Base-by-base conservation (phyloP, 1,140 invertebrate genomes). In the Adelges cooleyi region DNA sequence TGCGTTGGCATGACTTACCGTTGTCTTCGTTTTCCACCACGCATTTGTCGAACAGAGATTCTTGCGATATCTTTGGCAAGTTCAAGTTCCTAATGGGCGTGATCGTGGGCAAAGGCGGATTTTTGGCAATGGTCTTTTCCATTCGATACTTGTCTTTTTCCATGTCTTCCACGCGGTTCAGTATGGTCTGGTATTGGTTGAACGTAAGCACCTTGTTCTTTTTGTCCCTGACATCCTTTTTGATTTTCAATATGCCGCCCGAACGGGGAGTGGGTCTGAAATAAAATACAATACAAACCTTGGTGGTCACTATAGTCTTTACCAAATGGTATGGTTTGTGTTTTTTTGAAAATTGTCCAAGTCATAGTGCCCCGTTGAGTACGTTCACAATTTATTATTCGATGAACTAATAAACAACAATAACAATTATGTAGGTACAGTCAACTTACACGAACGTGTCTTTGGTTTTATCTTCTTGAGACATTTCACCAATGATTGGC, bases 11-110 rank as follows among this genome's bases (percentile, higher is more conserved):
- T n/a, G n/a, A 33, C 29, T 8, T 44, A 62, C 56, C 56, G 10
- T 15, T 59, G 18, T 62, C 42, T 48, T 62, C 56, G n/a, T 62
- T 48, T 6, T 62, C 56, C 5, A 62, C 23, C 13, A 62, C 11
- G 9, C n/a, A 62, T 48, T 62, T 62, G 9, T 62, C 56, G 20
- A 62, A 62, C 2, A 62, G 6, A 4, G 56, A 62, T 48, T 62
- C 56, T 20, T 62, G 56, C 18, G 56, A 62, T 20, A 62, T 48
- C 33, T 62, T 62, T 8, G 56, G 56, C 25, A 62, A 62, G 33
- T 62, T 62, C 29, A 62, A 48, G 20, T 20, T 33, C n/a, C 10
- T 48, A n/a, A 62, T 62, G 0, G 56, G 11, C 2, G 56, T 62
- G 25, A 62, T 62, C 3, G 27, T 62, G 18, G 56, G 56, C 4